Evolutionary conservation across 2,113 vertebrate species (phyloP).

Genomic region (Misgurnus anguillicaudatus): DNA sequence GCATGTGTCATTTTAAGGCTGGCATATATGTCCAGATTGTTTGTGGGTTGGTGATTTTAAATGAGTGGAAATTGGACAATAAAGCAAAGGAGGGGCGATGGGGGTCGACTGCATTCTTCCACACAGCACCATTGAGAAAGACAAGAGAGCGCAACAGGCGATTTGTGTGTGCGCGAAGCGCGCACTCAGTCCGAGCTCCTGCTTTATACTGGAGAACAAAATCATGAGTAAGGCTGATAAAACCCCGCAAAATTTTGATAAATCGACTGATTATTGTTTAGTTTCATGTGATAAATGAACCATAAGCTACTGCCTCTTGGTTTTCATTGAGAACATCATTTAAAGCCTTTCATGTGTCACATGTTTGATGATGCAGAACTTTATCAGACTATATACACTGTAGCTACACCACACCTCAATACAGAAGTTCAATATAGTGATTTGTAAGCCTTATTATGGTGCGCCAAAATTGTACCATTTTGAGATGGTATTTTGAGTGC

Average conservation of each 20-base stretch:
- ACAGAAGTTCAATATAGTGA: neutral
- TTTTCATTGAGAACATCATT: neutral
- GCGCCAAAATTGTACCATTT: too few species aligned
- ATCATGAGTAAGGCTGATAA: too few species aligned
- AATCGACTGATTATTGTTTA: neutral
- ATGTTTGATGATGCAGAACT: neutral
- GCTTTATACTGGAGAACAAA: too few species aligned
- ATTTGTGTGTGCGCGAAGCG: neutral
- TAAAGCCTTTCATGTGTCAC: too few species aligned
- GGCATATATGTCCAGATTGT: constrained; percentile 25
- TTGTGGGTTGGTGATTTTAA: constrained; percentile 52
- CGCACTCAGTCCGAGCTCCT: too few species aligned
- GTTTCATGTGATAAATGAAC: neutral
- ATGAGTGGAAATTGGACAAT: constrained; percentile 63
- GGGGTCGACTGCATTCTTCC: constrained; percentile 69
- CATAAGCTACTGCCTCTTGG: neutral
- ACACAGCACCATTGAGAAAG: constrained; percentile 62
- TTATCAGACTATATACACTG: neutral
- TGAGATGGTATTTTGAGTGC: too few species aligned
- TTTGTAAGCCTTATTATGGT: too few species aligned
- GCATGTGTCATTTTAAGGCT: constrained; percentile 11
- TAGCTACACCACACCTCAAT: too few species aligned
- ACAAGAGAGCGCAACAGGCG: constrained; percentile 58
- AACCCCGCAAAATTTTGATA: neutral
- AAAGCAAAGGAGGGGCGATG: constrained; percentile 55